Base-by-base conservation (phyloP, 2,888 invertebrate genomes). In the Diloba caeruleocephala region DNA sequence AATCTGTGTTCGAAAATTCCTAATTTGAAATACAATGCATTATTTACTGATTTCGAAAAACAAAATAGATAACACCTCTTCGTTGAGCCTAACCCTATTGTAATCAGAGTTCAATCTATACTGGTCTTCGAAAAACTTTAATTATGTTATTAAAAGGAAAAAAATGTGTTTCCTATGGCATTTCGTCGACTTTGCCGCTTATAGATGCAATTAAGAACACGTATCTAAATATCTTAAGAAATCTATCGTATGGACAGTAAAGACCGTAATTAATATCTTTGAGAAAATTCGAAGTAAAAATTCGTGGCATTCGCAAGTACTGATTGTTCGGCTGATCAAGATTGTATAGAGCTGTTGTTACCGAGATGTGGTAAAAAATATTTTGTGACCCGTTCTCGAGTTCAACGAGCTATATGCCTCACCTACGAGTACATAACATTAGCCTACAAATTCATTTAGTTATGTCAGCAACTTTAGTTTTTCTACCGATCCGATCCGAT, bases 131-230 rank as follows among this genome's bases (percentile, higher is more conserved):
- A 67, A 60, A 67, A 66, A 59, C 74, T 76, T 85, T 88, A 85
- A 89, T 89, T 86, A 89, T 84, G 85, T 85, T 85, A 87, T 88
- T 86, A 79, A 83, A 79, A 84, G 70, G 45, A 79, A 83, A 86
- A 85, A 86, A 87, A 82, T 82, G 81, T 80, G 81, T 85, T 81
- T 79, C 69, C 79, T 81, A 85, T 83, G 74, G 60, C 74, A 80
- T 85, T 84, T 85, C 77, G 82, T 84, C 86, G 84, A 80, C 75
- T 83, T 70, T 76, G 79, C 74, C 78, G 64, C 60, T 61, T 70
- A 72, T 41, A 62, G 61, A 67, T 52, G 74, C 79, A 85, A 87
- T 90, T 88, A 87, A 85, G 76, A 81, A 87, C 86, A 85, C 87
- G 72, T 88, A 84, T 83, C 87, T 81, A 81, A 82, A 81, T 85